These are phyloP conservation scores for Ephestia elutella DNA, from an alignment of 1,140 invertebrate genomes.

Conservation along the genomic window DNA sequence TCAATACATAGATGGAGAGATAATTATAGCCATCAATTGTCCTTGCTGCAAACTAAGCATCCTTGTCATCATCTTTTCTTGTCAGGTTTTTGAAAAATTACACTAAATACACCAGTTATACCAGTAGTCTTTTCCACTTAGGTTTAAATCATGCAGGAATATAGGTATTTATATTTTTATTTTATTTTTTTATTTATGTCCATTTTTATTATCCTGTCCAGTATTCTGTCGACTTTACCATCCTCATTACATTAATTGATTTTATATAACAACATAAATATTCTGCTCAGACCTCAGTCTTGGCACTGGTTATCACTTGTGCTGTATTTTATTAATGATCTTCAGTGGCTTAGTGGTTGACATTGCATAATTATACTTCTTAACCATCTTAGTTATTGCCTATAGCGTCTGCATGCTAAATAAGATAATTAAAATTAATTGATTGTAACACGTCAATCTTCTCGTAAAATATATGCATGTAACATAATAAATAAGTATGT, in stretches of 20 bases:
- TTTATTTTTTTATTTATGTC: no score
- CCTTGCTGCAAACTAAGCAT: no score
- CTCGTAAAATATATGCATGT: background rate
- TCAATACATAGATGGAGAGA: no score
- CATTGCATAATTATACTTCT: slow-evolving; percentile 1
- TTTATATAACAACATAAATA: background rate
- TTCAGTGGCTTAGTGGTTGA: background rate
- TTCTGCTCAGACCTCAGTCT: background rate
- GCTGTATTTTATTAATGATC: background rate
- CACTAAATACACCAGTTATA: no score
- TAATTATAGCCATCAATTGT: no score
- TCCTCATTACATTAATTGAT: background rate
- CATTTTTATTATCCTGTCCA: no score
- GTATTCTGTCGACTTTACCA: no score
- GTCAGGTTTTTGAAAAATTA: no score
- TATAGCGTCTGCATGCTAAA: background rate
- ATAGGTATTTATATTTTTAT: no score
- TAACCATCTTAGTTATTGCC: background rate
- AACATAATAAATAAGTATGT: background rate
- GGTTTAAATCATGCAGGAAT: no score
- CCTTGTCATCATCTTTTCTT: no score
- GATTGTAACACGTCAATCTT: slow-evolving; percentile 2
- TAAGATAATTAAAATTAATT: background rate
- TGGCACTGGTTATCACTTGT: background rate
- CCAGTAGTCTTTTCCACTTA: no score